Percentiles rank a stretch among this genome's conserved stretches.
Conservation (phyloP, 2,888 invertebrate genomes). For the Hetaerina titia region DNA sequence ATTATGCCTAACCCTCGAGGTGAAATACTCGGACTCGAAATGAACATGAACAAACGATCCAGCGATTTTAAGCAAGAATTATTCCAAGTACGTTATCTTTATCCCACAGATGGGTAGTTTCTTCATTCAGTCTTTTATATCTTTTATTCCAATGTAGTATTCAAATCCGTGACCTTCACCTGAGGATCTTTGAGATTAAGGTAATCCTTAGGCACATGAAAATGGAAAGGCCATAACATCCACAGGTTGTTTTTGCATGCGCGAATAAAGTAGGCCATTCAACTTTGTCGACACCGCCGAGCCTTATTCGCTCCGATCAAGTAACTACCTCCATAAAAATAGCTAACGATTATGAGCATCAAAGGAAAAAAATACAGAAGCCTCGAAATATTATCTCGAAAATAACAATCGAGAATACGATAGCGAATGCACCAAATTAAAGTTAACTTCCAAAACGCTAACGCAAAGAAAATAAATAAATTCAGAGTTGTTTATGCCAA, state of each 20-base stretch:
- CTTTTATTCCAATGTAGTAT: background rate
- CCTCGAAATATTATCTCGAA: background rate
- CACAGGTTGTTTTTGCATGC: constrained; percentile 24
- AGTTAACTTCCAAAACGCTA: too few relatives aligned
- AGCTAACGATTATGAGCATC: background rate
- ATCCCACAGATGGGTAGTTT: background rate
- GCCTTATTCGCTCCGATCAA: background rate
- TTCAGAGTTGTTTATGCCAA: too few relatives aligned
- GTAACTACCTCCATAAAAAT: background rate
- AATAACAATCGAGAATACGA: background rate
- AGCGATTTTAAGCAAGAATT: background rate
- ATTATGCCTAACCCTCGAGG: too few relatives aligned
- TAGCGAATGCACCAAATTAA: background rate
- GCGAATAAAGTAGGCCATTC: background rate
- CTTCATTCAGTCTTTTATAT: background rate
- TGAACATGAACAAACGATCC: background rate
- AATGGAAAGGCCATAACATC: background rate
- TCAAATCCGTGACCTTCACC: constrained; percentile 1
- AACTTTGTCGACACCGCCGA: background rate
- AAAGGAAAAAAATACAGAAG: background rate
- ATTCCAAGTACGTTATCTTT: background rate
- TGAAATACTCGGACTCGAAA: too few relatives aligned
- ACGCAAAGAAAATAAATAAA: too few relatives aligned
- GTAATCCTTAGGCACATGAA: background rate
- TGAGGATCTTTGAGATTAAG: background rate